Evolutionary conservation across 2,888 invertebrate species (phyloP).

Genomic region (Chalcosyrphus nemorum): DNA sequence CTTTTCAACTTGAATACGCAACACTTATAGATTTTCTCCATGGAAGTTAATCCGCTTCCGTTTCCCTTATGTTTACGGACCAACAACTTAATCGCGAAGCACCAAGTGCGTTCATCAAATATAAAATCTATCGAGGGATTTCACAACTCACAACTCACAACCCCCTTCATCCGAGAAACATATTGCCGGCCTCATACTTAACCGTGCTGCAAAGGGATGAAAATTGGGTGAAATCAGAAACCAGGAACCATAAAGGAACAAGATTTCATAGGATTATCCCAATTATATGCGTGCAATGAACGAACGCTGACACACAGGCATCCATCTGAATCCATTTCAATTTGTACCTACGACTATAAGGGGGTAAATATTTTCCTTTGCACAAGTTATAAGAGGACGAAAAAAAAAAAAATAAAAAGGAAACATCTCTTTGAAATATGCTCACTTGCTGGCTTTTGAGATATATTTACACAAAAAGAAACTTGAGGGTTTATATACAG

Average conservation of each 20-base stretch:
- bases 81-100: slow-evolving; percentile 71
- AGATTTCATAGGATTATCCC: slow-evolving; percentile 72
- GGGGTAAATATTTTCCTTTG: slow-evolving; percentile 33
- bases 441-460: not conserved
- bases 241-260: slow-evolving; percentile 73
- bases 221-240: slow-evolving; percentile 70
- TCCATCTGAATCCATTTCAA: slow-evolving; percentile 44
- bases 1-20: slow-evolving; percentile 66
- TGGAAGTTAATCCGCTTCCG: slow-evolving; percentile 72
- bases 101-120: slow-evolving; percentile 69
- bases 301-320: slow-evolving; percentile 53
- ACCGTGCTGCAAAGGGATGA: slow-evolving; percentile 45
- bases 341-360: no score
- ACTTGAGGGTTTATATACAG: no score
- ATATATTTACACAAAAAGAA: no score
- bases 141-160: no score
- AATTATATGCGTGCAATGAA: slow-evolving; percentile 73
- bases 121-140: slow-evolving; percentile 57
- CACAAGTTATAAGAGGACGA: slow-evolving; percentile 22
- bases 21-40: slow-evolving; percentile 72
- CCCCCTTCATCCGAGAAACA: slow-evolving; percentile 54
- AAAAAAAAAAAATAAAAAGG: no score
- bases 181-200: slow-evolving; percentile 53
- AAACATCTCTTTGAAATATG: not conserved
- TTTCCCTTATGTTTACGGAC: slow-evolving; percentile 68